Base-by-base conservation (phyloP, 2,888 invertebrate species). In the Dryococelus australis region DNA sequence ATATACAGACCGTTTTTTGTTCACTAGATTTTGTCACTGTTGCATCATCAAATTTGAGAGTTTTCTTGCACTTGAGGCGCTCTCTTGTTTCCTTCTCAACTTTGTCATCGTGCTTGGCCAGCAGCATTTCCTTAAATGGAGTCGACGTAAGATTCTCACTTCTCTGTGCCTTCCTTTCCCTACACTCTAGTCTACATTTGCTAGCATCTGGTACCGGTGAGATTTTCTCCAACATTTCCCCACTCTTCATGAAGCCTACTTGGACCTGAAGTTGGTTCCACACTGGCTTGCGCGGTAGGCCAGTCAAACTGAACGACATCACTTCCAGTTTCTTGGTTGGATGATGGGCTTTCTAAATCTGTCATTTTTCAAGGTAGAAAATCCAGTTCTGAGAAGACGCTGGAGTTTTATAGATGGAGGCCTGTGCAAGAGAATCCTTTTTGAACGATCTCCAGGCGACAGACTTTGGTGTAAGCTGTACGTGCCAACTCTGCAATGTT, bases 401-500 rank as follows among this genome's bases (percentile, higher is more conserved):
- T 5, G 12, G 65, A 28, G 65, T 87, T 85, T 20, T 35, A 51
- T 47, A 84, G 87, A 78, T 85, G 79, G 53, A 87, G 51, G 35
- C 84, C 87, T 26, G 84, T 47, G 28, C n/a, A n/a, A n/a, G n/a
- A n/a, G n/a, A n/a, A n/a, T n/a, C n/a, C n/a, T n/a, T n/a, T n/a
- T n/a, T n/a, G 47, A 47, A 12, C 12, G 47, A 47, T 47, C 47
- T 47, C 9, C 12, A 47, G 47, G 47, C 84, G 84, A 47, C 47
- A 26, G 87, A 84, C 27, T 86, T 87, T 87, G 24, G 43, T 84
- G 85, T 89, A 89, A 13, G 89, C 88, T 78, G 79, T 27, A n/a
- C 35, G 43, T n/a, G 89, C 88, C 26, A 90, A 78, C 10, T 85
- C 89, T 84, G 88, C 89, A 85, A 89, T 85, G 27, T 89, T 89